These are phyloP conservation scores for Cheilosia soror DNA, from an alignment of 2,888 invertebrate genomes.

Conservation along the genomic window DNA sequence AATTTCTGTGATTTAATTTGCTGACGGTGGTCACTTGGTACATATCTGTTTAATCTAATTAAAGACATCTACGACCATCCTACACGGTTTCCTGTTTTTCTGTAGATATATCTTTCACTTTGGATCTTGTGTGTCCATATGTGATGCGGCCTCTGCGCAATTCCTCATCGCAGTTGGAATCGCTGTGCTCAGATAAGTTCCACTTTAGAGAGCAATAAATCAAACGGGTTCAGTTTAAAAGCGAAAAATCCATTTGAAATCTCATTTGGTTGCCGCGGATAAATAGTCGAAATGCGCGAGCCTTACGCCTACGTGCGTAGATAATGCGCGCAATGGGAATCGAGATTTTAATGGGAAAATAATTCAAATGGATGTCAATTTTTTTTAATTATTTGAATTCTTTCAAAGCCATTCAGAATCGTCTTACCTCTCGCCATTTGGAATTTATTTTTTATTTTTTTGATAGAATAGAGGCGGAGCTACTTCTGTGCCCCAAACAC, in stretches of 20 bases:
- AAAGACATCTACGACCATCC: slow-evolving; percentile 26
- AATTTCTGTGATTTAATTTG: slow-evolving; percentile 49
- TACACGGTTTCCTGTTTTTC: neutral
- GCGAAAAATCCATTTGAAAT: slow-evolving; percentile 51
- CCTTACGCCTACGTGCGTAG: slow-evolving; percentile 39
- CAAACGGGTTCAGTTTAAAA: slow-evolving; percentile 36
- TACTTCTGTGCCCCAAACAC: neutral
- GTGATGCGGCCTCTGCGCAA: slow-evolving; percentile 6
- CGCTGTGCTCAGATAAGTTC: slow-evolving; percentile 30
- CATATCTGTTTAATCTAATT: slow-evolving; percentile 62
- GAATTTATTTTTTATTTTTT: neutral
- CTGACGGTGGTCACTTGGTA: slow-evolving; percentile 40
- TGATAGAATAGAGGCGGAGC: neutral
- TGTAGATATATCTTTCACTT: neutral
- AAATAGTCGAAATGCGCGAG: slow-evolving; percentile 26
- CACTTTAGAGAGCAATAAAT: slow-evolving; percentile 39
- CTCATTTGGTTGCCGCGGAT: slow-evolving; percentile 47
- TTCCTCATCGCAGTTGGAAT: slow-evolving; percentile 35
- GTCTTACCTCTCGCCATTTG: too few relatives aligned
- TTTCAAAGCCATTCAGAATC: too few relatives aligned
- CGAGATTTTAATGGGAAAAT: slow-evolving; percentile 31
- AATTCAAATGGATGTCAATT: slow-evolving; percentile 36
- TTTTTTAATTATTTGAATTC: too few relatives aligned
- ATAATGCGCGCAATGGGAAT: neutral
- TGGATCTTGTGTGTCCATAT: neutral